Evolutionary conservation across 2,797 vertebrate genomes (phyloP).

Genomic region (Rhabdomys pumilio): DNA sequence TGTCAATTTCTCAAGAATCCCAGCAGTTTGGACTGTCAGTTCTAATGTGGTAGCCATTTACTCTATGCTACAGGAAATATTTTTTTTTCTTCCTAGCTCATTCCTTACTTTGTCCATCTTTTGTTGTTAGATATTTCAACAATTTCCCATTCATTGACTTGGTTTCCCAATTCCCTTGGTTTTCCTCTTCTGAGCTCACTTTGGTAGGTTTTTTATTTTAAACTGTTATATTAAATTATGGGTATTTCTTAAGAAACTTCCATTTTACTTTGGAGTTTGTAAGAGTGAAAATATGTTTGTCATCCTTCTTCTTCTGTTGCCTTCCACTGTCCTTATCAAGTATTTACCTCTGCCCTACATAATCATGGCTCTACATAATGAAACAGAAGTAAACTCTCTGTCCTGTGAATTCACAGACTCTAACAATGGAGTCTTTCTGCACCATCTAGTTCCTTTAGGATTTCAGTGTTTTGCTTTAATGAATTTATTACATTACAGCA

Average conservation of each 20-base stretch:
- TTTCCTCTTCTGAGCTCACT: slow-evolving; percentile 30
- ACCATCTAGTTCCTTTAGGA: not conserved
- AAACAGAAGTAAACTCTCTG: slow-evolving; percentile 10
- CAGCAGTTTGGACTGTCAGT: not conserved
- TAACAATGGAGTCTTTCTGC: not conserved
- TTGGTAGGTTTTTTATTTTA: slow-evolving; percentile 33
- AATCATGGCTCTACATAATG: not conserved
- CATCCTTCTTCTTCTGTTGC: not conserved
- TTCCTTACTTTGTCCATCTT: not conserved
- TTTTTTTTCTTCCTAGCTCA: not conserved
- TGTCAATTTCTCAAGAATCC: not conserved
- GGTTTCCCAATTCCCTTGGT: no score
- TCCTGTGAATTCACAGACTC: not conserved
- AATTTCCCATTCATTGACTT: not conserved
- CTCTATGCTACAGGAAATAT: not conserved
- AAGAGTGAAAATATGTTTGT: slow-evolving; percentile 21
- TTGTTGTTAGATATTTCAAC: not conserved
- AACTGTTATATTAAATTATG: not conserved
- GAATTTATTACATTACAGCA: not conserved
- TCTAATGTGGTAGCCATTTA: not conserved
- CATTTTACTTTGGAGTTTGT: not conserved
- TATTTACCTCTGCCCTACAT: not conserved
- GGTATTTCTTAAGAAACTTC: slow-evolving; percentile 9
- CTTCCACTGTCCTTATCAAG: not conserved
- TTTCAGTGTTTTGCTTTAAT: not conserved